phyloP scores from a whole-genome alignment of 2,888 invertebrate genomes.

The Byasa hedistus region DNA sequence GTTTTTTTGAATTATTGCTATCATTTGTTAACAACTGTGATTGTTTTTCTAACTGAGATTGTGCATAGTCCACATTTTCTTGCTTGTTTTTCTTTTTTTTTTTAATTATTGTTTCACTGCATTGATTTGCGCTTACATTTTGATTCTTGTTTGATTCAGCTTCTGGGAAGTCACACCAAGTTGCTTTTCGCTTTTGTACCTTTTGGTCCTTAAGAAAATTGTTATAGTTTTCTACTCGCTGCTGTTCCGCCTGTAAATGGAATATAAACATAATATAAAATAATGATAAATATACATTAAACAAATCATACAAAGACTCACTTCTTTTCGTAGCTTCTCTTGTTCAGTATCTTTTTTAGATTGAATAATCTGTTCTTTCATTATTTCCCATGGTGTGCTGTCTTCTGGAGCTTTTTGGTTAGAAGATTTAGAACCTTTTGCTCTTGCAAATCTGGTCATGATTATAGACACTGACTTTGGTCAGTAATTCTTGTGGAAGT shows the following conservation, averaged over 20 bases:
- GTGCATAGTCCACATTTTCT: background rate
- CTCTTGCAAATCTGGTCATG: constrained; percentile 88
- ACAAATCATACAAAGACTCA: constrained; percentile 32
- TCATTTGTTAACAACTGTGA: background rate
- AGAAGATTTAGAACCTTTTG: constrained; percentile 86
- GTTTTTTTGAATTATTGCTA: constrained; percentile 30
- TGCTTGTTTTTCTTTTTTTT: constrained; percentile 18
- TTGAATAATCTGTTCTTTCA: constrained; percentile 82
- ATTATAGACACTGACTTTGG: constrained; percentile 2
- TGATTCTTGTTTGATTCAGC: constrained; percentile 38
- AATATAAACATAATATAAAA: constrained; percentile 1
- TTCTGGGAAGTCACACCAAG: constrained; percentile 81
- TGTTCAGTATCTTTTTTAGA: constrained; percentile 72
- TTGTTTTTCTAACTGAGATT: background rate
- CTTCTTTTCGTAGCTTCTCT: constrained; percentile 61
- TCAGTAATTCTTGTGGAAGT: too few relatives aligned
- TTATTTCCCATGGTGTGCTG: constrained; percentile 86
- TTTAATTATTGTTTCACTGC: constrained; percentile 5
- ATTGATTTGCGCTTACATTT: background rate
- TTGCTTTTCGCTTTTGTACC: constrained; percentile 65
- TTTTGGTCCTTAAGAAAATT: constrained; percentile 75
- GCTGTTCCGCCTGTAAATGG: constrained; percentile 66
- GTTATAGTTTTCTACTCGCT: constrained; percentile 73
- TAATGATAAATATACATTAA: background rate
- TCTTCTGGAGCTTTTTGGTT: constrained; percentile 85